These are phyloP conservation scores for Drosophila silvestris DNA, from an alignment of 2,888 invertebrate species.

Conservation along the genomic window DNA sequence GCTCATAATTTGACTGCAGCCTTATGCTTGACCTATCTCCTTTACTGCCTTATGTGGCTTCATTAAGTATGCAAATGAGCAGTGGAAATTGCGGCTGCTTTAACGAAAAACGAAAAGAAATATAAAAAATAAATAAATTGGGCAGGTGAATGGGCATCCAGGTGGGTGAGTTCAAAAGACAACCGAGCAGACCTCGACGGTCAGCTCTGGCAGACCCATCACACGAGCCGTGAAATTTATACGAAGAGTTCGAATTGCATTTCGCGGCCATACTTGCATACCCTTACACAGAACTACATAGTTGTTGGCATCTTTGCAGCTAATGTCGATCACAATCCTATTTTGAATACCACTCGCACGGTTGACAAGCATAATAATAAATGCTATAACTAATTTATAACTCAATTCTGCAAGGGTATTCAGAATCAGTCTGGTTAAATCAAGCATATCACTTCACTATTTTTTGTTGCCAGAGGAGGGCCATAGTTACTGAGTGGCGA, in stretches of 20 bases:
- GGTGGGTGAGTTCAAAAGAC: conserved; percentile 58
- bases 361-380: background rate
- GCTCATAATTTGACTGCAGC: conserved; percentile 65
- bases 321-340: background rate
- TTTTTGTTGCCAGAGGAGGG: conserved; percentile 21
- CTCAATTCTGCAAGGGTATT: background rate
- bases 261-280: conserved; percentile 37
- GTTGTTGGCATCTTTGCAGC: background rate
- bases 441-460: background rate
- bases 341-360: background rate
- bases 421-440: background rate
- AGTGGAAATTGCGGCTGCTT: conserved; percentile 67
- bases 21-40: conserved; percentile 21
- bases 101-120: conserved; percentile 27
- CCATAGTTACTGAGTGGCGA: conserved; percentile 24
- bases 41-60: conserved; percentile 58
- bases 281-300: conserved; percentile 5
- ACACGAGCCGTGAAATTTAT: conserved; percentile 67
- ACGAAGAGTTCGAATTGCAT: conserved; percentile 58
- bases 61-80: conserved; percentile 79
- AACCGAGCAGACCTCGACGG: conserved; percentile 28
- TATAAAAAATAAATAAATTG: conserved; percentile 32
- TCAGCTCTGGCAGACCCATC: conserved; percentile 39
- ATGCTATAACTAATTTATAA: background rate
- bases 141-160: conserved; percentile 21